Evolutionary conservation across 2,797 vertebrate species (phyloP).

Genomic region (Brotula barbata): DNA sequence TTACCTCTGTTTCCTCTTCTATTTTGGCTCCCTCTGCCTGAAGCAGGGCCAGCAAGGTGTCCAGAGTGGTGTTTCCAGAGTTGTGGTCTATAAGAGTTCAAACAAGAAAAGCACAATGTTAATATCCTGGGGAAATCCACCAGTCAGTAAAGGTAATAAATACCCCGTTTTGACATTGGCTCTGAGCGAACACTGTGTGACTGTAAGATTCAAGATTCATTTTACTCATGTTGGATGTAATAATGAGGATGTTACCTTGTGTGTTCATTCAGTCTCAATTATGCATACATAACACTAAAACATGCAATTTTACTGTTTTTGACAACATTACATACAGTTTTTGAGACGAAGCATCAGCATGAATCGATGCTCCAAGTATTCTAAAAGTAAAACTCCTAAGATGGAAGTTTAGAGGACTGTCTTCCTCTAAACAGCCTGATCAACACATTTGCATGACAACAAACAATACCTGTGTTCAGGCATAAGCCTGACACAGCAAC

Average conservation of each 20-base stretch:
- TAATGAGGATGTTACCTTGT: too few relatives aligned
- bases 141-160: too few relatives aligned
- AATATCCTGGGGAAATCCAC: too few relatives aligned
- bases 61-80: conserved; percentile 87
- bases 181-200: too few relatives aligned
- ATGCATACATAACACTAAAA: background rate
- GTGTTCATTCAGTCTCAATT: background rate
- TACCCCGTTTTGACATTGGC: too few relatives aligned
- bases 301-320: background rate
- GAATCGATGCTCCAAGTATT: background rate
- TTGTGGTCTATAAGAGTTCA: conserved; percentile 86
- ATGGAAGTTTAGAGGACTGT: too few relatives aligned
- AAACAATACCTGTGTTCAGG: background rate
- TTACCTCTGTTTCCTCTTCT: conserved; percentile 98
- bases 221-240: too few relatives aligned
- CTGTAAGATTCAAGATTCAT: too few relatives aligned
- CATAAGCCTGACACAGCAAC: background rate
- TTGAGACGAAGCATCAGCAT: background rate
- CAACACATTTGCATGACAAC: conserved; percentile 2
- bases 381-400: background rate
- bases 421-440: background rate
- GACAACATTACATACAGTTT: background rate
- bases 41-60: conserved; percentile 91
- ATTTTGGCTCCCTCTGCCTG: conserved; percentile 97
- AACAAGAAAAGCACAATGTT: too few relatives aligned